These are phyloP conservation scores for Subacronicta megacephala DNA, from an alignment of 2,888 invertebrate genomes.

Conservation along the genomic window DNA sequence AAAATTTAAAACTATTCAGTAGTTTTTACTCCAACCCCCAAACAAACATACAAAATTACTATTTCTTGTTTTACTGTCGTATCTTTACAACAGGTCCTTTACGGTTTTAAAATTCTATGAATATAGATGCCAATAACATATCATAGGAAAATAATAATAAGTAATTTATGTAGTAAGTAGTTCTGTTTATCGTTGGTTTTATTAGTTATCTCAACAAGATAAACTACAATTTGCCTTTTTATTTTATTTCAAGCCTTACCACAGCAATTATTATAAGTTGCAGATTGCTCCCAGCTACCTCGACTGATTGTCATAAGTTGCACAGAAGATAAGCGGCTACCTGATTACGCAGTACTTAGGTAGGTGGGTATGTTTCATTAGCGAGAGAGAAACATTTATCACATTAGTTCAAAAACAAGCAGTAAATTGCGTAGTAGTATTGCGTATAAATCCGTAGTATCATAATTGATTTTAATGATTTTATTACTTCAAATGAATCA, in stretches of 20 bases:
- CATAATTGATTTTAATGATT: slow-evolving; percentile 10
- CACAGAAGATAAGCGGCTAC: slow-evolving; percentile 19
- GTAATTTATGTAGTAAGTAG: no score
- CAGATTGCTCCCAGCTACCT: slow-evolving; percentile 46
- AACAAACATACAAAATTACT: no score
- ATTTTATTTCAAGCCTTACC: slow-evolving; percentile 24
- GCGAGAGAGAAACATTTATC: slow-evolving; percentile 23
- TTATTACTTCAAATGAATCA: slow-evolving; percentile 13
- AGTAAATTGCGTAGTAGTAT: slow-evolving; percentile 7
- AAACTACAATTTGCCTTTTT: slow-evolving; percentile 21
- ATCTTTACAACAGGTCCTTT: no score
- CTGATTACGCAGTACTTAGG: slow-evolving; percentile 21
- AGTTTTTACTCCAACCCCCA: no score
- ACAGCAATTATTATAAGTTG: slow-evolving; percentile 35
- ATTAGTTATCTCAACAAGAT: slow-evolving; percentile 18
- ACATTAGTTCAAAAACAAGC: slow-evolving; percentile 14
- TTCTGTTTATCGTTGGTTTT: neutral
- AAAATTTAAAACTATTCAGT: no score
- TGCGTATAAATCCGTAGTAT: neutral
- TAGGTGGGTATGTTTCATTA: slow-evolving; percentile 32
- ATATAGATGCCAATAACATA: no score
- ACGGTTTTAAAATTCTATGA: no score
- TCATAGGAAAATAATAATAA: no score
- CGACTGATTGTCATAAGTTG: slow-evolving; percentile 37
- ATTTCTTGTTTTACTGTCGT: no score